These are phyloP conservation scores for Ranitomeya variabilis DNA, from an alignment of 2,113 vertebrate species.

Conservation along the genomic window DNA sequence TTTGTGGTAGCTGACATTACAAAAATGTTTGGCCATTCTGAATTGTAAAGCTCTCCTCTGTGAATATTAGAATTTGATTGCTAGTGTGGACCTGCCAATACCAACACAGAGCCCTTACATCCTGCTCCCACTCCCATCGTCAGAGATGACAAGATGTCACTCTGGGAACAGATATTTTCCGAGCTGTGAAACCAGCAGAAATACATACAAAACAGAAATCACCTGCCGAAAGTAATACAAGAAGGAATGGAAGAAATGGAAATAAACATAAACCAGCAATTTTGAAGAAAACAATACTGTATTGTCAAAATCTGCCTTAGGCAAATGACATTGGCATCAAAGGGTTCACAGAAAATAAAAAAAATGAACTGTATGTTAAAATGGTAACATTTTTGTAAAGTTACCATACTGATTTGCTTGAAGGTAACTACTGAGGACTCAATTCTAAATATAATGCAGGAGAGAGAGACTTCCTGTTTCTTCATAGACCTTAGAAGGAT, in stretches of 20 bases:
- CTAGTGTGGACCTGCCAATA: neutral
- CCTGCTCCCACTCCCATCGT: constrained; percentile 26
- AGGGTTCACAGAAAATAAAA: too few species aligned
- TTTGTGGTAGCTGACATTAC: constrained; percentile 31
- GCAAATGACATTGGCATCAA: neutral
- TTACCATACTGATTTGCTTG: too few species aligned
- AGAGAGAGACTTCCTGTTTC: too few species aligned
- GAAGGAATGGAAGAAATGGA: neutral
- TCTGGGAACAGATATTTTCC: neutral
- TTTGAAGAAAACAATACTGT: neutral
- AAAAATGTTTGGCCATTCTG: constrained; percentile 10
- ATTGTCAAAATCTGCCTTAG: neutral
- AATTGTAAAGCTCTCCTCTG: constrained; percentile 8
- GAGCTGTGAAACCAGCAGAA: constrained; percentile 10
- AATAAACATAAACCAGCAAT: neutral
- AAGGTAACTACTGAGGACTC: too few species aligned
- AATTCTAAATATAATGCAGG: too few species aligned
- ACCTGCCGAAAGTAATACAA: neutral
- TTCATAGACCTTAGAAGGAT: too few species aligned
- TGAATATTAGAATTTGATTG: constrained; percentile 33
- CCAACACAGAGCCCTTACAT: neutral
- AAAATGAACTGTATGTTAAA: too few species aligned
- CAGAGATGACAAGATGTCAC: constrained; percentile 34
- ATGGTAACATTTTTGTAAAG: too few species aligned
- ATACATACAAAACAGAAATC: neutral